Percentiles rank a stretch among this genome's conserved stretches.
Evolutionary conservation across 2,797 vertebrate genomes (phyloP).

Genomic region (Rallus crepitans): DNA sequence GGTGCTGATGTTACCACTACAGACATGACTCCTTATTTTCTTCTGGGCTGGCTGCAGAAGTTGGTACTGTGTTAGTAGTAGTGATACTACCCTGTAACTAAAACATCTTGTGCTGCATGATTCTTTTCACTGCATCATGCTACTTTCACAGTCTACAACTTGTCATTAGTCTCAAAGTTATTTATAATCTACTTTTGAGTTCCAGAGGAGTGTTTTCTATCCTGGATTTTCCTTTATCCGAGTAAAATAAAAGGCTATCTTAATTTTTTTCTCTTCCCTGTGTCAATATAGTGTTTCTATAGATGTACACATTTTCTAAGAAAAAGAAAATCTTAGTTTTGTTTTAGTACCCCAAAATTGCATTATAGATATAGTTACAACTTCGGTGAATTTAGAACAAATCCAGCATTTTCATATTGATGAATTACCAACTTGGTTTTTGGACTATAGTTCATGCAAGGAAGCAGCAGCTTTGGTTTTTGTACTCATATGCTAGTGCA

Average conservation of each 20-base stretch:
- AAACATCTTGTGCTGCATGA: neutral
- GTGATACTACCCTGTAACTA: neutral
- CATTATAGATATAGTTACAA: neutral
- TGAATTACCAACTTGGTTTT: neutral
- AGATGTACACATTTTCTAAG: neutral
- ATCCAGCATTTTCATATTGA: neutral
- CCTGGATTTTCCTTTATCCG: neutral
- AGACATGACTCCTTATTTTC: neutral
- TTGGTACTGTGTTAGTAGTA: neutral
- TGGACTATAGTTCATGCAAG: neutral
- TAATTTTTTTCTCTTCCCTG: neutral
- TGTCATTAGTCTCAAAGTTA: neutral
- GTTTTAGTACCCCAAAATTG: neutral
- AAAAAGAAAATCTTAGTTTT: neutral
- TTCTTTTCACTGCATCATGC: neutral
- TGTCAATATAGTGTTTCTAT: neutral
- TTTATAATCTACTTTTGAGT: neutral
- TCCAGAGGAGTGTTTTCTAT: neutral
- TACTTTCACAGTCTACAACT: neutral
- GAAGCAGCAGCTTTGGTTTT: neutral
- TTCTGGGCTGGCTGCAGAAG: neutral
- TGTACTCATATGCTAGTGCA: fast-evolving
- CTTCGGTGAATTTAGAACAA: neutral
- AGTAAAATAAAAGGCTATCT: neutral
- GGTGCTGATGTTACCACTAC: fast-evolving